A percentile compares a stretch with the other conserved stretches of the same genome.
Conservation (phyloP, 2,888 invertebrate species). For the Lepidochitona cinerea region DNA sequence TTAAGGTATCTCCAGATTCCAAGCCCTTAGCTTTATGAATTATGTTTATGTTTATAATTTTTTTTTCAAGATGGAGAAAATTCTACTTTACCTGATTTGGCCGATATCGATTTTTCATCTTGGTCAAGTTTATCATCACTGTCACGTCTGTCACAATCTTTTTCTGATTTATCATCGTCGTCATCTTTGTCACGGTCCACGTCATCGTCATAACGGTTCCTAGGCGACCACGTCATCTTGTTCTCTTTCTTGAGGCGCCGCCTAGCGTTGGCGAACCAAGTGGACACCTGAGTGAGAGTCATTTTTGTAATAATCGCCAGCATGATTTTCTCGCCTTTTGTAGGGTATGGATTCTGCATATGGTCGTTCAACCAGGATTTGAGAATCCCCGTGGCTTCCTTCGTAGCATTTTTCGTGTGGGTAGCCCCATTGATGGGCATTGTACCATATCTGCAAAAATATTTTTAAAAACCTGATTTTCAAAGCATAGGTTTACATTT, state of each 20-base stretch:
- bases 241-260: conserved; percentile 94
- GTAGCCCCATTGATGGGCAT: conserved; percentile 5
- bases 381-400: conserved; percentile 94
- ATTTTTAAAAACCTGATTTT: background rate
- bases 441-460: background rate
- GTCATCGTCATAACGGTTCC: conserved; percentile 74
- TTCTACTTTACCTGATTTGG: background rate
- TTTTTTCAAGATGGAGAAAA: no score
- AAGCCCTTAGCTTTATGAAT: no score
- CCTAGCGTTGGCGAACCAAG: conserved; percentile 96
- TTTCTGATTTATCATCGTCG: conserved; percentile 60
- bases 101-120: background rate
- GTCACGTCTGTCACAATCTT: conserved; percentile 54
- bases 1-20: no score
- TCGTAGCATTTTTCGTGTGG: conserved; percentile 68
- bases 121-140: background rate
- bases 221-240: conserved; percentile 96
- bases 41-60: no score
- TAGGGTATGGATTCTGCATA: conserved; percentile 94
- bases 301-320: conserved; percentile 93
- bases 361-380: conserved; percentile 97
- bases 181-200: conserved; percentile 28
- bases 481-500: background rate
- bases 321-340: conserved; percentile 95
- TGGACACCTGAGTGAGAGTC: conserved; percentile 90